Base-by-base conservation (phyloP, 2,797 vertebrate species). In the Furcifer pardalis region DNA sequence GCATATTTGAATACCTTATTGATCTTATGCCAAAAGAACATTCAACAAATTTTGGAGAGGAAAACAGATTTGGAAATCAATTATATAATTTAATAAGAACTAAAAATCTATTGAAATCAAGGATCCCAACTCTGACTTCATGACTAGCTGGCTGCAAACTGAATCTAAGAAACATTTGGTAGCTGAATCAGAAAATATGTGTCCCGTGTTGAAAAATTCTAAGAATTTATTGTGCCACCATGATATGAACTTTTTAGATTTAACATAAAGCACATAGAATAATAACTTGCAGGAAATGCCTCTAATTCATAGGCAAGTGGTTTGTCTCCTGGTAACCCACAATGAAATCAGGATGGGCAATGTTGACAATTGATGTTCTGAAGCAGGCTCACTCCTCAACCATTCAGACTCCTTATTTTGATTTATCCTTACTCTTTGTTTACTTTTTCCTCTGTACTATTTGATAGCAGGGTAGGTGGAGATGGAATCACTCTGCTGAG, bases 381-480 rank as follows among this genome's bases (percentile, higher is more conserved):
- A 62, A 83, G 85, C 81, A 63, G 80, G 87, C n/a, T 91, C 77
- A 87, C 71, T 83, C 91, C 85, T 84, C 82, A 78, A 79, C 81
- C 17, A 0, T 65, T 89, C 88, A 88, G 87, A 77, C 72, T 86
- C 73, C n/a, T 93, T 86, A 62, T 49, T 35, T 82, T 88, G 91
- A 92, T 90, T 89, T 87, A 30, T 86, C 82, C 88, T 21, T 83
- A 73, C 92, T 84, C 90, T 87, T 94, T 88, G 77, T 69, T 87
- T 91, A 79, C 84, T 49, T 83, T 83, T 87, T 86, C 87, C 93
- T 90, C 91, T 94, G 91, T 87, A 91, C 89, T 52, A 90, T 88
- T 87, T 79, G 87, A 91, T 13, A 56, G 85, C 86, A 88, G 86
- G 82, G 75, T 82, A 85, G 86, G 77, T 79, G 42, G 8, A 63